Base-by-base conservation (phyloP, 2,888 invertebrate species). In the Leptinotarsa haldemani region DNA sequence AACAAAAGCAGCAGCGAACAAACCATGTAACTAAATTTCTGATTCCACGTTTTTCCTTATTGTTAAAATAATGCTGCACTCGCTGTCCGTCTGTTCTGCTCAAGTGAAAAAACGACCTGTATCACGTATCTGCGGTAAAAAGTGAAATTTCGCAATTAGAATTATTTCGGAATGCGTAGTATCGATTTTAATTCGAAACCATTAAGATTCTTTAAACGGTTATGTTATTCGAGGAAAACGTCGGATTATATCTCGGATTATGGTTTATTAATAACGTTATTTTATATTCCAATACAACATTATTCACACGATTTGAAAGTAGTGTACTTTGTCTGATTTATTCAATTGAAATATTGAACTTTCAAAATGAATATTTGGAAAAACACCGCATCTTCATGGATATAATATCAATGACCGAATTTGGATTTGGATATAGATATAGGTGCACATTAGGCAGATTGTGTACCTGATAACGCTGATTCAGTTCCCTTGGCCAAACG, bases 121-220 rank as follows among this genome's bases (percentile, higher is more conserved):
- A 15, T 22, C 56, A 56, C 25, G 56, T 56, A 56, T 56, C 40
- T 16, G 40, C 61, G 30, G 61, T 61, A 61, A 61, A 56, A 61
- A 61, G 61, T 61, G 61, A 61, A 61, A 61, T 61, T 40, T 61
- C 3, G 20, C 40, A 30, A 61, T 61, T 61, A 22, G 30, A 61
- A 40, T 61, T 16, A 61, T 61, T 61, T 61, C 9, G 40, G 61
- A 61, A 61, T 61, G 61, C 61, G 61, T 40, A 40, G 40, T 61
- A 61, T 61, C 30, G 5, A 30, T 30, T 25, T 16, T 61, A 61
- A 61, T 61, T 61, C 61, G 30, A 30, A 40, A 61, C 15, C 22
- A 61, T 61, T 3, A 61, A 3, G 7, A 40, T 30, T 61, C 16
- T 61, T 61, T n/a, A 25, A 61, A 18, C 61, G 18, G 40, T 40